Evolutionary conservation across 2,888 invertebrate genomes (phyloP), one percentile per base, ranked within the genome.

Genomic region (Ctenicera cuprea): DNA sequence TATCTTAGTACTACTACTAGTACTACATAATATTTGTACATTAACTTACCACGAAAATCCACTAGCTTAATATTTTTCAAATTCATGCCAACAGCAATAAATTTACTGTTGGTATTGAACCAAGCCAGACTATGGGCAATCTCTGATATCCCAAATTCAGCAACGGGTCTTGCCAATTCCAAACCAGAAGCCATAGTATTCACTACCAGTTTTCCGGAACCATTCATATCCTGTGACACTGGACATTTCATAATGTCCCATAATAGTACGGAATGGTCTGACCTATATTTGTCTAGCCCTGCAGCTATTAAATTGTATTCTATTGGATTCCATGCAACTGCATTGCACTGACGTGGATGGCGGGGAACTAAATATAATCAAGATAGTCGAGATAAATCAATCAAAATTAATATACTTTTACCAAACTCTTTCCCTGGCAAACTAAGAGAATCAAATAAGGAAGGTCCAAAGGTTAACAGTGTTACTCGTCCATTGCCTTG

Each of bases 81-180:
- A 87, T 96, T 97, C 90, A 97, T 94, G 57, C 97, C 97, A n/a
- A 95, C 93, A 0, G 96, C 92, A 37, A 97, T 89, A 1, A 94
- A 91, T 79, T 94, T 92, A 65, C 92, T 90, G 73, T 93, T 91
- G 78, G 91, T 91, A 77, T 91, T 89, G 73, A 94, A 93, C 97
- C 97, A 98, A 45, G 94, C 91, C 30, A 97, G 89, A 4, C 95
- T 95, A 86, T 96, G 93, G 0, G 95, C 92, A 0, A 93, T 92
- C 87, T 97, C 97, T 0, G 95, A 94, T 18, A 94, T 89, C 0
- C 95, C 96, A 88, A 94, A 91, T 85, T 96, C 96, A 7, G 92
- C 90, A 3, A 93, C 82, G 0, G 94, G 94, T 78, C 90, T 89
- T 0, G 89, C 83, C 0, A 89, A 82, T 73, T 92, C 92, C 70